Evolutionary conservation across 2,113 vertebrate genomes (phyloP).

Genomic region (Tachycineta bicolor): DNA sequence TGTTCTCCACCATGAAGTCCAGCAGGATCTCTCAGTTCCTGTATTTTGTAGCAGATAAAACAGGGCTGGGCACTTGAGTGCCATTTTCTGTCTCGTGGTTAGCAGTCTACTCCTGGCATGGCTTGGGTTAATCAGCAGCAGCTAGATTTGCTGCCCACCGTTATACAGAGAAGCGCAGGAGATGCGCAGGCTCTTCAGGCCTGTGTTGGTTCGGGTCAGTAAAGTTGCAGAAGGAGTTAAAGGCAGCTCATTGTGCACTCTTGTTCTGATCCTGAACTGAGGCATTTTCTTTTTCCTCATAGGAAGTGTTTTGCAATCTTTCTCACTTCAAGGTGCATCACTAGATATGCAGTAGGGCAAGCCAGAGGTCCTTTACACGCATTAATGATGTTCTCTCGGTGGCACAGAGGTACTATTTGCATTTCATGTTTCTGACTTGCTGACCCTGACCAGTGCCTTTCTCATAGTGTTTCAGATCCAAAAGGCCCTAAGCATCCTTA

Average conservation of each 20-base stretch:
- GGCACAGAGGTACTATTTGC: background rate
- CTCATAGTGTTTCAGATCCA: background rate
- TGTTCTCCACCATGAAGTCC: background rate
- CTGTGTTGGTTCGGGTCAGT: fast-evolving
- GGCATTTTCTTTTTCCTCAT: background rate
- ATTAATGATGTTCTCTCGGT: background rate
- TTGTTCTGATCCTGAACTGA: background rate
- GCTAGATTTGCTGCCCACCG: background rate
- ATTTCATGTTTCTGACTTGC: background rate
- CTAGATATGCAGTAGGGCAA: background rate
- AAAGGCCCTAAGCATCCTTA: background rate
- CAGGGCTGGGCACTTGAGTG: background rate
- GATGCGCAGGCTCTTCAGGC: background rate
- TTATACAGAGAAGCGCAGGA: background rate
- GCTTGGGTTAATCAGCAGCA: background rate
- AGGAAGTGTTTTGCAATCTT: background rate
- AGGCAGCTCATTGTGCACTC: background rate
- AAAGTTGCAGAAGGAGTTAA: background rate
- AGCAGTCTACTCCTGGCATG: background rate
- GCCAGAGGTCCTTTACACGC: background rate
- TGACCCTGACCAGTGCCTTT: background rate
- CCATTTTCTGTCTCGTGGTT: background rate
- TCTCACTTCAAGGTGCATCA: background rate
- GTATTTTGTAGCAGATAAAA: background rate
- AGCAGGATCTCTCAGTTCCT: background rate